Conservation (phyloP, 2,888 invertebrate genomes). For the Coenonympha arcania region DNA sequence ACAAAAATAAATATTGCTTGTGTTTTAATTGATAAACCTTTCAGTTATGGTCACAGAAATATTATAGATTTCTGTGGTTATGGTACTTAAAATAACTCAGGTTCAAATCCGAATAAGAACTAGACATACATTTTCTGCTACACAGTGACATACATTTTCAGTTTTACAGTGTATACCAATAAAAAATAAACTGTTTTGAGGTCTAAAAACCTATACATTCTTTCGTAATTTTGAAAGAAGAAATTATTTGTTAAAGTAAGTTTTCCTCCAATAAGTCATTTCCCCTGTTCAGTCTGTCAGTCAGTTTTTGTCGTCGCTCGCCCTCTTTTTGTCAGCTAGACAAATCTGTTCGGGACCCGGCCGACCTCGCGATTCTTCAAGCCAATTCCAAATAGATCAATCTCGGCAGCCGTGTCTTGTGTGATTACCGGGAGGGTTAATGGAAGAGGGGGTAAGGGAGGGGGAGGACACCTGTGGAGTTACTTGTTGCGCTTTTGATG, state of each 20-base stretch:
- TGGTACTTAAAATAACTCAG: no score
- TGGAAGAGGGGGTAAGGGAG: constrained; percentile 24
- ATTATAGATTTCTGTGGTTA: no score
- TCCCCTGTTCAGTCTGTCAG: background rate
- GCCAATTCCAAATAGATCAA: constrained; percentile 44
- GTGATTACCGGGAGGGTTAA: constrained; percentile 46
- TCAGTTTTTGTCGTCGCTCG: background rate
- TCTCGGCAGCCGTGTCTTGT: constrained; percentile 45
- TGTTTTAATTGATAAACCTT: no score
- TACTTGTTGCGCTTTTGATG: constrained; percentile 30
- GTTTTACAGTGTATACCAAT: no score
- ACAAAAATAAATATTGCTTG: no score
- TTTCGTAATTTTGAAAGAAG: background rate
- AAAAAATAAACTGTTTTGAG: no score
- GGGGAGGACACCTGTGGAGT: constrained; percentile 40
- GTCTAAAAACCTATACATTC: no score
- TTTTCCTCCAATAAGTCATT: background rate
- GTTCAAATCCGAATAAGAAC: no score
- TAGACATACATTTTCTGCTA: no score
- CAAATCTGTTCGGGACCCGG: constrained; percentile 17
- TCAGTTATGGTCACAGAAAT: no score
- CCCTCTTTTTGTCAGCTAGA: constrained; percentile 12
- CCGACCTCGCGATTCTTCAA: constrained; percentile 12
- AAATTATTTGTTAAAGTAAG: background rate
- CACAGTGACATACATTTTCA: no score